These are phyloP conservation scores for Thalassaphorura encarpata DNA, from an alignment of 1,140 invertebrate species.

Conservation along the genomic window DNA sequence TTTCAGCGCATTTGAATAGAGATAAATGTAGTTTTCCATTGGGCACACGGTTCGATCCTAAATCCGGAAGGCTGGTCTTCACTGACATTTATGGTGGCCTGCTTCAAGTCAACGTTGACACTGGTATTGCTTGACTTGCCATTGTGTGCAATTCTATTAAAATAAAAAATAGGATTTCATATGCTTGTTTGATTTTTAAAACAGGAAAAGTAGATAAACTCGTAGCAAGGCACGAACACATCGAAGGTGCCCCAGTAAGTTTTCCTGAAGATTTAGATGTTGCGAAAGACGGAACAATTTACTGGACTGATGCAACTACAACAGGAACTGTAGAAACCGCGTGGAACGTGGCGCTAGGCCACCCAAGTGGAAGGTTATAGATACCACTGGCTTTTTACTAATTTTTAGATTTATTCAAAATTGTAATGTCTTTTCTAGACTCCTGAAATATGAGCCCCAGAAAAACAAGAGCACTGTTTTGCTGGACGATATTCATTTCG, in stretches of 20 bases:
- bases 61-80: constrained; percentile 41
- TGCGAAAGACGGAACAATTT: constrained; percentile 39
- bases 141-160: not conserved
- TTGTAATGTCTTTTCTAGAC: no score
- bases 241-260: constrained; percentile 35
- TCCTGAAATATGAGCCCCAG: constrained; percentile 38
- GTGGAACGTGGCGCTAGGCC: constrained; percentile 35
- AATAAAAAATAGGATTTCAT: no score
- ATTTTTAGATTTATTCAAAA: constrained; percentile 34
- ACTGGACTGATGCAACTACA: constrained; percentile 39
- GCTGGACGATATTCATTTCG: constrained; percentile 38
- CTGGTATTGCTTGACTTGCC: constrained; percentile 34
- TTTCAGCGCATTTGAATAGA: not conserved
- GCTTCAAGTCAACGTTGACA: constrained; percentile 40
- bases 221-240: constrained; percentile 31
- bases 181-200: constrained; percentile 8
- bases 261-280: constrained; percentile 41
- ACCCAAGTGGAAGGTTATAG: constrained; percentile 39
- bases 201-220: constrained; percentile 36
- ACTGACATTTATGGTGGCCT: constrained; percentile 43
- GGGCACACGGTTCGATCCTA: constrained; percentile 40
- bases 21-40: constrained; percentile 42
- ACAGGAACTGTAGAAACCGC: constrained; percentile 37
- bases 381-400: constrained; percentile 37
- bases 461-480: constrained; percentile 36